These are phyloP conservation scores for Axea sp. DNA, from an alignment of 2,888 invertebrate genomes.

Conservation along the genomic window DNA sequence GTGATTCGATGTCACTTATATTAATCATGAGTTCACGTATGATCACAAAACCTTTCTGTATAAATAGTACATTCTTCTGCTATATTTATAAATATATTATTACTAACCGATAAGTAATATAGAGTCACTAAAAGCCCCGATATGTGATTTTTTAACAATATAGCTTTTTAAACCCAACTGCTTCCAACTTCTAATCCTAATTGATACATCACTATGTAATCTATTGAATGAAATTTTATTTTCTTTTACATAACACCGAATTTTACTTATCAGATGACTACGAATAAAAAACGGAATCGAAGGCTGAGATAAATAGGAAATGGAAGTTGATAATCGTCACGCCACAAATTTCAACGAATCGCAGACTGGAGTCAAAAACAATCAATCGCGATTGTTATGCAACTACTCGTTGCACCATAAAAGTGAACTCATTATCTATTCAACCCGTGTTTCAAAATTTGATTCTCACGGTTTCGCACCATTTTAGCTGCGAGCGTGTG, in stretches of 20 bases:
- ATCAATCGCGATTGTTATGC: constrained; percentile 46
- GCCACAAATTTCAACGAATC: constrained; percentile 31
- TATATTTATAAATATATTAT: too few species aligned
- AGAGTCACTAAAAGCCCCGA: too few species aligned
- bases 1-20: too few species aligned
- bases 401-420: constrained; percentile 43
- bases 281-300: constrained; percentile 45
- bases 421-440: constrained; percentile 50
- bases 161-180: too few species aligned
- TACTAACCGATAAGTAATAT: too few species aligned
- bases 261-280: constrained; percentile 25
- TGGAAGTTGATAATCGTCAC: constrained; percentile 49
- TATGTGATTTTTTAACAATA: too few species aligned
- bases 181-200: too few species aligned
- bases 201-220: constrained; percentile 31
- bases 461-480: constrained; percentile 61
- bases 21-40: too few species aligned
- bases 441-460: constrained; percentile 55
- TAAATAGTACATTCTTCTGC: too few species aligned
- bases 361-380: constrained; percentile 43
- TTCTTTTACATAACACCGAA: constrained; percentile 20
- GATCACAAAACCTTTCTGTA: too few species aligned
- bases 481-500: constrained; percentile 35
- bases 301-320: constrained; percentile 20
- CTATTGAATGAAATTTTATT: constrained; percentile 21